These are phyloP conservation scores for Pempheris klunzingeri DNA, from an alignment of 2,797 vertebrate genomes.

Conservation along the genomic window DNA sequence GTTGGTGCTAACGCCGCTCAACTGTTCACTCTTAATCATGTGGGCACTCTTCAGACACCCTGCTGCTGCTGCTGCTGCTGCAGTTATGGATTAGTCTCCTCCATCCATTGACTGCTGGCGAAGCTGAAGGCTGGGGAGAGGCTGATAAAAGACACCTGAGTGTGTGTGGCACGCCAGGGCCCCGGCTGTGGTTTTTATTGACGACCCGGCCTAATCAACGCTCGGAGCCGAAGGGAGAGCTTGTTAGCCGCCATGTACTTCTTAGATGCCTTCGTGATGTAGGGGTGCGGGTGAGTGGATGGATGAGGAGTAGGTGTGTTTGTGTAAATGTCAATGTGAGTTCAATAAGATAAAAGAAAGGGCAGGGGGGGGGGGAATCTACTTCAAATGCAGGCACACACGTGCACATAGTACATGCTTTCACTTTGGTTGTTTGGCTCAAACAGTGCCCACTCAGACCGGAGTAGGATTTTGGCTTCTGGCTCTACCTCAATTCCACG, in stretches of 20 bases:
- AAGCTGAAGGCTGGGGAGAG: conserved; percentile 67
- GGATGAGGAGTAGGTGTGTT: conserved; percentile 9
- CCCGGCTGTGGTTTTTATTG: conserved; percentile 68
- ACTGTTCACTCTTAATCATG: conserved; percentile 77
- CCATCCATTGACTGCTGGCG: conserved; percentile 73
- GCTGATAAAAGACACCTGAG: conserved; percentile 78
- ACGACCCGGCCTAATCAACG: conserved; percentile 75
- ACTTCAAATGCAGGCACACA: not conserved
- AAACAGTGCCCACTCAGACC: not conserved
- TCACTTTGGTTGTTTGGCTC: not conserved
- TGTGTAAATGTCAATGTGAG: conserved; percentile 50
- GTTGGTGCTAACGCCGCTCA: conserved; percentile 58
- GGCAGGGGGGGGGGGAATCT: not conserved
- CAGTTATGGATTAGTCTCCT: conserved; percentile 79
- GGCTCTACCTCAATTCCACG: not conserved
- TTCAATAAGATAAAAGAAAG: conserved; percentile 35
- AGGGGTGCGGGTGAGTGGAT: conserved; percentile 9
- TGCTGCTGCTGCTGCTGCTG: conserved; percentile 66
- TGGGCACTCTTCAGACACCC: conserved; percentile 60
- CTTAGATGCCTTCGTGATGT: conserved; percentile 66
- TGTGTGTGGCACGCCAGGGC: conserved; percentile 54
- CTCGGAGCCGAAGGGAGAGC: conserved; percentile 56
- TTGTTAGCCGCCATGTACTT: conserved; percentile 73
- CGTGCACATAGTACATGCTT: not conserved
- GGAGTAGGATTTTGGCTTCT: not conserved